Evolutionary conservation across 2,797 vertebrate species (phyloP).

Genomic region (Darevskia nairensis): DNA sequence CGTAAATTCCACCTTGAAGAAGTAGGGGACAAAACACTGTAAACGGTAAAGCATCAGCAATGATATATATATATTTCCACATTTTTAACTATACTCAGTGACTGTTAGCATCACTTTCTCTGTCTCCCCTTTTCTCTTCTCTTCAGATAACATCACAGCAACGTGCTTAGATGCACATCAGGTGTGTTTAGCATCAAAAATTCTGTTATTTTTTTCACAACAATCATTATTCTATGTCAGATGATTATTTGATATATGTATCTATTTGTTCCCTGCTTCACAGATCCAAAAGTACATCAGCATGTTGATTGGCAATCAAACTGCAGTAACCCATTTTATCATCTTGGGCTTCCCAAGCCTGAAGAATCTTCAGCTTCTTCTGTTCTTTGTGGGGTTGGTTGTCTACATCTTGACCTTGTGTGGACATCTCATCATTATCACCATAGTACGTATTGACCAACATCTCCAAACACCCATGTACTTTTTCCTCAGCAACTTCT

Average conservation of each 20-base stretch:
- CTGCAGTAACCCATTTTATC: slow-evolving; percentile 52
- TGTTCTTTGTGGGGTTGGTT: not conserved
- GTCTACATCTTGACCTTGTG: slow-evolving; percentile 19
- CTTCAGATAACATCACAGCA: not conserved
- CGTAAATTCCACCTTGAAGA: not conserved
- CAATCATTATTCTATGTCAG: not conserved
- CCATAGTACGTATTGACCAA: not conserved
- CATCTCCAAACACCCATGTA: slow-evolving; percentile 16
- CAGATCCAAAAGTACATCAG: not conserved
- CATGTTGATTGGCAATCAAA: not conserved
- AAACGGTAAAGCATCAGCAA: not conserved
- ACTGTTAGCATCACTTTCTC: not conserved
- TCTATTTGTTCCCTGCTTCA: not conserved
- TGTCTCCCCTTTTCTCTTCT: not conserved
- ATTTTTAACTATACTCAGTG: not conserved
- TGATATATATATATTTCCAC: not conserved
- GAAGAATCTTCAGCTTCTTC: slow-evolving; percentile 37
- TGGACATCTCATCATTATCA: slow-evolving; percentile 21
- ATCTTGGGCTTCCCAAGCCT: slow-evolving; percentile 64
- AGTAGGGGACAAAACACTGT: not conserved
- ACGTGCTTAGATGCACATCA: not conserved
- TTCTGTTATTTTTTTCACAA: not conserved
- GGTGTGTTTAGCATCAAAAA: not conserved
- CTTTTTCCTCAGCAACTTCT: slow-evolving; percentile 26
- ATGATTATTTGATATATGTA: not conserved